Percentiles rank a stretch among this genome's conserved stretches.
phyloP scores from a whole-genome alignment of 2,113 vertebrate species.

The Scartelaos histophorus region DNA sequence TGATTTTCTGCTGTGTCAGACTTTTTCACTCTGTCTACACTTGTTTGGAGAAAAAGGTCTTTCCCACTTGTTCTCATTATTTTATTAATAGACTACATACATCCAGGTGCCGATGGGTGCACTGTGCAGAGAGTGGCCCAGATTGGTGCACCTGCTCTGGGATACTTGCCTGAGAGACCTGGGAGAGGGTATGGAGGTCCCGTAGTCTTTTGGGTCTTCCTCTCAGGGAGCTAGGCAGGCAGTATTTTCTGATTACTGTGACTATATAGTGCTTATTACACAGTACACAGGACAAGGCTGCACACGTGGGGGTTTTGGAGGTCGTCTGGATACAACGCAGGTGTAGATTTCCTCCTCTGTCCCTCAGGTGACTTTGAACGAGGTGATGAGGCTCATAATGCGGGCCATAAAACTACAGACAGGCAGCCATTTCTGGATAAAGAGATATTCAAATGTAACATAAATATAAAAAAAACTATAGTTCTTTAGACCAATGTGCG shows the following conservation, averaged over 20 bases:
- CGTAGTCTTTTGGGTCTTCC: conserved; percentile 50
- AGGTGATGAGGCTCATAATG: conserved; percentile 11
- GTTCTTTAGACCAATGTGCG: no score
- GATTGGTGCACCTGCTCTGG: conserved; percentile 53
- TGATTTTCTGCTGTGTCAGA: not conserved
- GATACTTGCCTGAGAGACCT: conserved; percentile 27
- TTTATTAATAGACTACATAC: not conserved
- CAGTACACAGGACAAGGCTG: conserved; percentile 32
- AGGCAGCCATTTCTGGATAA: not conserved
- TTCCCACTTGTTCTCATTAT: conserved; percentile 4
- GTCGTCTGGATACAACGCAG: conserved; percentile 52
- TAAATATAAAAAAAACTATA: no score
- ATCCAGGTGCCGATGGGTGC: not conserved
- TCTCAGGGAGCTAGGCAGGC: conserved; percentile 49
- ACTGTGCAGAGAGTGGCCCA: conserved; percentile 30
- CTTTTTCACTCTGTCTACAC: conserved; percentile 1
- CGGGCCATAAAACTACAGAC: not conserved
- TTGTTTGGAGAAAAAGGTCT: not conserved
- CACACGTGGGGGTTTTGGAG: conserved; percentile 50
- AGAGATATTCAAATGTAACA: not conserved
- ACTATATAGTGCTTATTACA: conserved; percentile 64
- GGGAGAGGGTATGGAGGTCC: conserved; percentile 25
- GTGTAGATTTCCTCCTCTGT: conserved; percentile 52
- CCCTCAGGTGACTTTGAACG: conserved; percentile 50
- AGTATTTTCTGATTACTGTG: conserved; percentile 64